Percentiles rank a stretch among this genome's conserved stretches.
phyloP scores from a whole-genome alignment of 2,113 vertebrate genomes.

The Amblyopsis rosae region DNA sequence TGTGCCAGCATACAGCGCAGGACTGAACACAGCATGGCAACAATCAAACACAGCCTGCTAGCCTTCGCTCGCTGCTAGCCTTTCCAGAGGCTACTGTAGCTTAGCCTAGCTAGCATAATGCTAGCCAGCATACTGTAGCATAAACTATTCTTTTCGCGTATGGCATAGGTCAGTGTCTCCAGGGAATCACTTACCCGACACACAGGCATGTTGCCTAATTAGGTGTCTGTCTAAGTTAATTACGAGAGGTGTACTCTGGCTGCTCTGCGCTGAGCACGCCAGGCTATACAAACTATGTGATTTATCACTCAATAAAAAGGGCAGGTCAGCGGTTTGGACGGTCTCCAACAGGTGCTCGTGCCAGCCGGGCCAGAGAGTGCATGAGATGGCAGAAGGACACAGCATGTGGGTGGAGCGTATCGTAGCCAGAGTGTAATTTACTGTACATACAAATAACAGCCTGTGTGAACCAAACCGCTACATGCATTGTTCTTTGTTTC shows the following conservation, averaged over 20 bases:
- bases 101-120: background rate
- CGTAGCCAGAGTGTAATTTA: conserved; percentile 23
- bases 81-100: background rate
- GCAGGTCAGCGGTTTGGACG: conserved; percentile 45
- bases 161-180: conserved; percentile 13
- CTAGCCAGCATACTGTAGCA: too few relatives aligned
- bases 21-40: background rate
- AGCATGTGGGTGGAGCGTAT: background rate
- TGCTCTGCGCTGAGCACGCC: conserved; percentile 30
- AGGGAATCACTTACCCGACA: conserved; percentile 13
- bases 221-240: conserved; percentile 42
- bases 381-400: background rate
- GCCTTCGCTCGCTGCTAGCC: background rate
- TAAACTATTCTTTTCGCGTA: background rate
- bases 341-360: conserved; percentile 46
- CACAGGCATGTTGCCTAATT: conserved; percentile 43
- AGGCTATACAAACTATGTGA: conserved; percentile 41
- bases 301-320: conserved; percentile 44
- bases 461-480: conserved; percentile 24
- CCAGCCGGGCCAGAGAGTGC: conserved; percentile 15
- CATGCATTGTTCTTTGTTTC: conserved; percentile 32
- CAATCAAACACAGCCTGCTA: background rate
- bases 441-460: conserved; percentile 33
- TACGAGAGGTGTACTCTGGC: conserved; percentile 30
- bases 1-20: conserved; percentile 7